Percentiles rank a stretch among this genome's conserved stretches.
Evolutionary conservation across 1,140 invertebrate species (phyloP).

Genomic region (Aphaenogaster rudis): DNA sequence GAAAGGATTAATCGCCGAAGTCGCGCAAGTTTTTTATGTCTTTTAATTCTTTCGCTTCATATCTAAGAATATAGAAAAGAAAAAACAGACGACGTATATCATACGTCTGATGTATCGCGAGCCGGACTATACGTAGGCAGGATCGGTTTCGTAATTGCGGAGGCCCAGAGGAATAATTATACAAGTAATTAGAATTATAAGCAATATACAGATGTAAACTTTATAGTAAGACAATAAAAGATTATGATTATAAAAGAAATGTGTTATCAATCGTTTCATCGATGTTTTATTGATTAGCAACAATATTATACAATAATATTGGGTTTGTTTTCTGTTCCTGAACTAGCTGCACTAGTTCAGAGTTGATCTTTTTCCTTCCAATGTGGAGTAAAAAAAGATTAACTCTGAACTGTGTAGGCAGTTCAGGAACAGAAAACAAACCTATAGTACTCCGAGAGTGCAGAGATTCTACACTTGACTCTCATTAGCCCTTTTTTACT

Average conservation of each 20-base stretch:
- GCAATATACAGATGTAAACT: background rate
- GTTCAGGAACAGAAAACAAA: too few species aligned
- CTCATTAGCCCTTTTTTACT: too few species aligned
- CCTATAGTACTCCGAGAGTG: too few species aligned
- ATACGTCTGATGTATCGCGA: conserved; percentile 3
- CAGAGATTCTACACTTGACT: too few species aligned
- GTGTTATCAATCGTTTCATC: background rate
- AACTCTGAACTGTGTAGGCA: too few species aligned
- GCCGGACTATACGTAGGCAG: background rate
- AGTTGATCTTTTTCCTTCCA: too few species aligned
- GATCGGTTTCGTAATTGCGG: background rate
- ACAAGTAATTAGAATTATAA: background rate
- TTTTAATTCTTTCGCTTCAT: conserved; percentile 2
- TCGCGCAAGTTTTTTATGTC: background rate
- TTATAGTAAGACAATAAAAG: background rate
- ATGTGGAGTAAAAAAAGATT: too few species aligned
- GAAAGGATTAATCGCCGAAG: background rate
- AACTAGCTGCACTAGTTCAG: too few species aligned
- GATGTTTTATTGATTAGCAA: background rate
- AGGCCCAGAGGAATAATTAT: background rate
- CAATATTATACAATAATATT: too few species aligned
- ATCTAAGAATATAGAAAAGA: background rate
- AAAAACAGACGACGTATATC: background rate
- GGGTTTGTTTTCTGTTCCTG: too few species aligned
- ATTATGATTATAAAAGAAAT: background rate